Evolutionary conservation across 2,888 invertebrate genomes (phyloP), one percentile per base, ranked within the genome.

Genomic region (Pyrrhia umbra): DNA sequence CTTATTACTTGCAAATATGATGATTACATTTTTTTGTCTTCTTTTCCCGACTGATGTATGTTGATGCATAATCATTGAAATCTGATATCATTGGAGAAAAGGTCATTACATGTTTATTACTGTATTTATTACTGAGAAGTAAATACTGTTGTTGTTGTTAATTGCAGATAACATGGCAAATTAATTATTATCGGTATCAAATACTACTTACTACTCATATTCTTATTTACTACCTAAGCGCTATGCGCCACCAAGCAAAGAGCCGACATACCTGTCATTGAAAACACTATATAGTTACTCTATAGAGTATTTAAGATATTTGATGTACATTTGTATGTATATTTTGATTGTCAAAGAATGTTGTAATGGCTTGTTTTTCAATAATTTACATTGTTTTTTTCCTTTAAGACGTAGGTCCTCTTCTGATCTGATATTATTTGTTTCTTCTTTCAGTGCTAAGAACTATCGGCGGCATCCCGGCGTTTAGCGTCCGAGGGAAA

Each of bases 21-120:
- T 90, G 90, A 90, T 82, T 83, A 57, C 58, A 61, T 73, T 61
- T 77, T 86, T 88, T 88, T 88, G 90, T 90, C 90, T 90, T 90
- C 90, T 90, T 91, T 90, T 90, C 90, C 90, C 90, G 88, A 84
- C 90, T 84, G 89, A 90, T 77, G 65, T 65, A 87, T 87, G 82
- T 82, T 91, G 90, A 90, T 80, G 90, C 73, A 88, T 66, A 85
- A 75, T 16, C 58, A 46, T 63, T 57, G 23, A 46, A 68, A 77
- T 82, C 84, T 85, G 82, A 85, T 54, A 23, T 49, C 16, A 40
- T 47, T 46, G 61, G 63, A 69, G 42, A 65, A 63, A 64, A 66
- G 64, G 60, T 78, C 47, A 15, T 67, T 57, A 60, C 50, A 23
- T 16, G 1, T 16, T 25, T 16, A n/a, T n/a, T n/a, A n/a, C n/a